Evolutionary conservation across 2,113 vertebrate genomes (phyloP), one percentile per base, ranked within the genome.

Genomic region (Australoheros scitulus): DNA sequence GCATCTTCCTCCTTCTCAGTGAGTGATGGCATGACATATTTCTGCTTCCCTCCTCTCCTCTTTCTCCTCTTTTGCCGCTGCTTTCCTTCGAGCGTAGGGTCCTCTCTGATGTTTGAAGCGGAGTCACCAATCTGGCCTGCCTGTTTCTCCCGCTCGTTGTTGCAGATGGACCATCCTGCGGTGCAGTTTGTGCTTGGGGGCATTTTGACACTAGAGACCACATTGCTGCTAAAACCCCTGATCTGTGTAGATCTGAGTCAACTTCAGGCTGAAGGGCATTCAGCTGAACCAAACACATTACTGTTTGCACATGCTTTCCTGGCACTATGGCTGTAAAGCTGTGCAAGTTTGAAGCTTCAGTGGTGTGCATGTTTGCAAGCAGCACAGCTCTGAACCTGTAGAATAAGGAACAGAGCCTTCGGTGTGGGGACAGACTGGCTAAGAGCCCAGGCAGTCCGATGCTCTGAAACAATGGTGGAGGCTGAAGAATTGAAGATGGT

Each of bases 381-480:
- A 89, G 36, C 77, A 92, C 83, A 0, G 88, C 83, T 77, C 78
- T 80, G 6, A 88, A 88, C 20, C 88, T 81, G 82, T 76, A 85
- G 52, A 93, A 87, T 17, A 92, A 22, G 9, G 92, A 89, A 50
- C 87, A 81, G 32, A 95, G 90, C 55, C 81, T 91, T 61, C 85
- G 32, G 79, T 94, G 93, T 4, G 91, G 93, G 2, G 90, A 90
- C 13, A 92, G 68, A 52, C 78, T 58, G 75, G 84, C 84, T 15
- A 88, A 86, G 9, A 70, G 47, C 18, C 85, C 91, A 8, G 82
- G 50, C 0, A n/a, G 77, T 18, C 92, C 89, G 0, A 94, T 64
- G 26, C 88, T 88, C 8, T 80, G 87, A 75, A 94, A 94, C 55
- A 95, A 77, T 0, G 75, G 90, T 29, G 91, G 88, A n/a, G 92